These are phyloP conservation scores for Sycophaga agraensis DNA, from an alignment of 1,140 invertebrate genomes.

Conservation along the genomic window DNA sequence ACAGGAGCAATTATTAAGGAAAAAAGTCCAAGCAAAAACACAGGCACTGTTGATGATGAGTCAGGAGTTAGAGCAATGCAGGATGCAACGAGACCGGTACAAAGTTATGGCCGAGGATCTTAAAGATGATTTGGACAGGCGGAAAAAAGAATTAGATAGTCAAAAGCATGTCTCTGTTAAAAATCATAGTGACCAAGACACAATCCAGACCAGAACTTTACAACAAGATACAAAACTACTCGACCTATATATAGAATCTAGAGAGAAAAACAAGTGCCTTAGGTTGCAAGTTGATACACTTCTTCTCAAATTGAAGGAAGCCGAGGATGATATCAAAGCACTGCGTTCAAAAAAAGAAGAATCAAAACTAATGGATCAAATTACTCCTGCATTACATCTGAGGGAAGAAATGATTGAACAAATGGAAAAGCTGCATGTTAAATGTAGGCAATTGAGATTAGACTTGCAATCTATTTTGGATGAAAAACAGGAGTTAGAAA, in stretches of 20 bases:
- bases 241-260: conserved; percentile 60
- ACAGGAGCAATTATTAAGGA: conserved; percentile 52
- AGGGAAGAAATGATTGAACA: conserved; percentile 71
- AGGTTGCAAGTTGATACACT: conserved; percentile 70
- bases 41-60: conserved; percentile 76
- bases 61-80: conserved; percentile 76
- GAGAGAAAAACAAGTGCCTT: conserved; percentile 69
- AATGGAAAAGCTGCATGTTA: conserved; percentile 67
- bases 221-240: conserved; percentile 41
- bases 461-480: conserved; percentile 79
- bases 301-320: conserved; percentile 70
- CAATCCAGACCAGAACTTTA: too few species aligned
- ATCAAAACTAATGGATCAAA: conserved; percentile 37
- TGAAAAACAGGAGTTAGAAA: conserved; percentile 83
- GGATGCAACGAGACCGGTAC: conserved; percentile 77
- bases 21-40: conserved; percentile 78
- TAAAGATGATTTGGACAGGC: conserved; percentile 53
- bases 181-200: too few species aligned
- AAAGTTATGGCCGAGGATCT: conserved; percentile 81
- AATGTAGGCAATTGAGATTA: conserved; percentile 68
- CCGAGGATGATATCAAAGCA: conserved; percentile 73
- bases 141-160: not conserved
- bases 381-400: conserved; percentile 57
- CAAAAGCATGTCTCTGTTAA: conserved; percentile 19
- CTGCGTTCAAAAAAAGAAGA: conserved; percentile 49